phyloP scores from a whole-genome alignment of 2,113 vertebrate species.

The Cathartes aura region DNA sequence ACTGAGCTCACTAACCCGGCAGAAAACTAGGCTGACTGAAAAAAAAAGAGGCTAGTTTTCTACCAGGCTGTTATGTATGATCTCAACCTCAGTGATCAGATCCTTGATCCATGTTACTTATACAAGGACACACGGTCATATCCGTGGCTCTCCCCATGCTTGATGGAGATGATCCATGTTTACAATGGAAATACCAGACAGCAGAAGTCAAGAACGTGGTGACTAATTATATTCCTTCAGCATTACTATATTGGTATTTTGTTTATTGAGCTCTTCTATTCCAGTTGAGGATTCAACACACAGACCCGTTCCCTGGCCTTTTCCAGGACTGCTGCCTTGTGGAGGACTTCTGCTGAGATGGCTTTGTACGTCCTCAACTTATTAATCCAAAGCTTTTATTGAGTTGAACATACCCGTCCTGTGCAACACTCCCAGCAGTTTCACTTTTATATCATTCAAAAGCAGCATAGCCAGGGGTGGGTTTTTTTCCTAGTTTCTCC shows the following conservation, averaged over 20 bases:
- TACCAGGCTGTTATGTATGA: background rate
- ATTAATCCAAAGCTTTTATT: slow-evolving; percentile 1
- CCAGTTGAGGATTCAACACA: background rate
- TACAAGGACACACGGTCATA: background rate
- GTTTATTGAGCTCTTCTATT: slow-evolving; percentile 13
- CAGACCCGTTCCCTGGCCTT: background rate
- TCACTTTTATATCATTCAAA: background rate
- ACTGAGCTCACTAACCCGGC: background rate
- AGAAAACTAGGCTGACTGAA: background rate
- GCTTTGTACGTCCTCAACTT: background rate
- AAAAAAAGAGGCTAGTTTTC: background rate
- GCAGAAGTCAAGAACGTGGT: background rate
- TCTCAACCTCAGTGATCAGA: background rate
- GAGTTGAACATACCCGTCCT: background rate
- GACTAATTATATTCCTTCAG: slow-evolving; percentile 5
- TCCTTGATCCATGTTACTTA: background rate
- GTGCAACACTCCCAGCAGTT: background rate
- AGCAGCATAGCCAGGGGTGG: background rate
- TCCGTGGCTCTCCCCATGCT: fast-evolving
- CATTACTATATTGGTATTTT: background rate
- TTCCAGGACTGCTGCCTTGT: background rate
- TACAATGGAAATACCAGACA: slow-evolving; percentile 11
- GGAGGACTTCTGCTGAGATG: background rate
- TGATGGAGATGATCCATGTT: background rate
- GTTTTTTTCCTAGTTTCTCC: background rate